Evolutionary conservation across 2,797 vertebrate species (phyloP).

Genomic region (Epinephelus malabaricus): DNA sequence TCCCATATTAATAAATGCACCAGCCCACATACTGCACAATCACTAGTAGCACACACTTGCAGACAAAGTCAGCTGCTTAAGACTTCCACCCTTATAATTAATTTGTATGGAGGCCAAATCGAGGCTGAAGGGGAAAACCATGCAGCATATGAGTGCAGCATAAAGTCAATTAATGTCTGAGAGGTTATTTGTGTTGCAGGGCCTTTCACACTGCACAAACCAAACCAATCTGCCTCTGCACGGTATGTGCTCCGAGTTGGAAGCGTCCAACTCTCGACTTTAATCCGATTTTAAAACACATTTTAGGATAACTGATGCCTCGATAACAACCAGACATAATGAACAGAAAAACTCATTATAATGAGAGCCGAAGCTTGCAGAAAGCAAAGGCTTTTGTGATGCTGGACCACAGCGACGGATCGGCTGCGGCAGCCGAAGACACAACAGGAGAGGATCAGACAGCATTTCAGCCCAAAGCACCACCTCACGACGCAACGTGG

Average conservation of each 20-base stretch:
- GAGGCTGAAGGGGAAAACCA: slow-evolving; percentile 23
- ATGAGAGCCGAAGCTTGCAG: background rate
- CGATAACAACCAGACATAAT: slow-evolving; percentile 1
- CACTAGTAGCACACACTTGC: background rate
- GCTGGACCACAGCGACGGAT: background rate
- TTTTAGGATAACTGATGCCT: slow-evolving; percentile 5
- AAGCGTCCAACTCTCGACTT: background rate
- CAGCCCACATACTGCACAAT: background rate
- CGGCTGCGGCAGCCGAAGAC: background rate
- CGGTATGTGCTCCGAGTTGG: background rate
- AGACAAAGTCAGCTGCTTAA: slow-evolving; percentile 24
- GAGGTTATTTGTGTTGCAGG: slow-evolving; percentile 16
- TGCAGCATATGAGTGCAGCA: slow-evolving; percentile 33
- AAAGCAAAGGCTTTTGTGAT: background rate
- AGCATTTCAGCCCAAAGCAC: background rate
- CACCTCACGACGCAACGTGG: slow-evolving; percentile 30
- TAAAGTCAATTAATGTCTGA: slow-evolving; percentile 37
- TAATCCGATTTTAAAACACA: slow-evolving; percentile 3
- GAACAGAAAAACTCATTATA: background rate
- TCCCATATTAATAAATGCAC: slow-evolving; percentile 31
- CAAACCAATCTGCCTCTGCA: slow-evolving; percentile 7
- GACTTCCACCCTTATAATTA: slow-evolving; percentile 32
- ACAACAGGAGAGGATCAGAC: background rate
- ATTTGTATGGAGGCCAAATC: slow-evolving; percentile 40
- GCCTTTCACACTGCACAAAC: slow-evolving; percentile 2